Conservation (phyloP, 2,888 invertebrate species). For the Cloeon dipterum region DNA sequence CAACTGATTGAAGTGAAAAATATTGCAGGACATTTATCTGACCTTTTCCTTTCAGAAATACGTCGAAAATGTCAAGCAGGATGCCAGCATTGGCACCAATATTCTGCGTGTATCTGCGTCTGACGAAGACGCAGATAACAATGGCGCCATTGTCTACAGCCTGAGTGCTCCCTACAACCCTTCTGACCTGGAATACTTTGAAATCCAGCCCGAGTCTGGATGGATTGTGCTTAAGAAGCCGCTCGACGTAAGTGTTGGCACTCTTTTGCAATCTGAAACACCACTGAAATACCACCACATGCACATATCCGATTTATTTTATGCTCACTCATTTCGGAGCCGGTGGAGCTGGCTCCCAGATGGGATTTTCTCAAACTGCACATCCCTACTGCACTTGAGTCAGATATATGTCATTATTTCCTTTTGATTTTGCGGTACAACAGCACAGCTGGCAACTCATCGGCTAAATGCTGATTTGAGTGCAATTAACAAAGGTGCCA, state of each 20-base stretch:
- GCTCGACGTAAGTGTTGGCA: conserved; percentile 76
- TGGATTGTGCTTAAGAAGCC: conserved; percentile 92
- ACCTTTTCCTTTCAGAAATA: conserved; percentile 58
- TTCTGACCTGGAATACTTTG: conserved; percentile 81
- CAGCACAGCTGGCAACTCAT: no score
- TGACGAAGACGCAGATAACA: conserved; percentile 91
- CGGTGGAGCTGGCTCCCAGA: no score
- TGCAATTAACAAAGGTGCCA: conserved; percentile 1
- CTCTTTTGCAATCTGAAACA: background rate
- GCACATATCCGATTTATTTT: no score
- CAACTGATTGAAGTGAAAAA: no score
- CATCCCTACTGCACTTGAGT: conserved; percentile 1
- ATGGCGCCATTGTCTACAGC: conserved; percentile 84
- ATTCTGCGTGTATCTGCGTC: conserved; percentile 87
- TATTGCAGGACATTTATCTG: no score
- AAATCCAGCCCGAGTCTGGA: conserved; percentile 89
- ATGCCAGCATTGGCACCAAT: conserved; percentile 85
- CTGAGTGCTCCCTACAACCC: conserved; percentile 74
- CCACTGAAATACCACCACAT: no score
- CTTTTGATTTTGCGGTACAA: no score
- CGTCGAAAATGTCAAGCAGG: conserved; percentile 90
- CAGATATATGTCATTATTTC: background rate
- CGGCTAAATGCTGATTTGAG: no score
- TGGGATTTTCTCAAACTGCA: background rate
- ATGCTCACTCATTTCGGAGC: no score